Percentiles rank a stretch among this genome's conserved stretches.
These are phyloP conservation scores for Phaethon lepturus DNA, from an alignment of 2,113 vertebrate genomes.

Conservation along the genomic window DNA sequence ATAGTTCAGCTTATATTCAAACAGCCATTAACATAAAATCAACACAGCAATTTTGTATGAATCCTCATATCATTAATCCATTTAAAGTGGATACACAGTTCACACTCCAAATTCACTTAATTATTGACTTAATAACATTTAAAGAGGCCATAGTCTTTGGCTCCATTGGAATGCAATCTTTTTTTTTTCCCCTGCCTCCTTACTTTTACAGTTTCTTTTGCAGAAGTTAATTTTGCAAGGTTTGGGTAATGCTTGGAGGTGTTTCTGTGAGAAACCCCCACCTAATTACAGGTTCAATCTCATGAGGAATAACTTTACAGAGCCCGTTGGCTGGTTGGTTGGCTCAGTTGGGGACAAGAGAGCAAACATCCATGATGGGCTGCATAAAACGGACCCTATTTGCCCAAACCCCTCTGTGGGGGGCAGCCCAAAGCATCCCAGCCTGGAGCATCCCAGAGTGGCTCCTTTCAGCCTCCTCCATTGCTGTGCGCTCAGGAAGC, in stretches of 20 bases:
- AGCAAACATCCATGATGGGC: background rate
- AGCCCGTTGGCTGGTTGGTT: background rate
- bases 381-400: background rate
- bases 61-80: conserved; percentile 73
- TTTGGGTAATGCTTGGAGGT: background rate
- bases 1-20: conserved; percentile 75
- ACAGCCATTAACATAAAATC: conserved; percentile 76
- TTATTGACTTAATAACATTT: conserved; percentile 68
- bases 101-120: conserved; percentile 65
- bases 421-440: background rate
- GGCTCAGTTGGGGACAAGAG: background rate
- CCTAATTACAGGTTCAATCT: background rate
- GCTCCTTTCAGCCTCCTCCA: background rate
- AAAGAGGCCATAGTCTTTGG: conserved; percentile 8
- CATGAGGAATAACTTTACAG: background rate
- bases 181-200: background rate
- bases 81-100: conserved; percentile 66
- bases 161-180: background rate
- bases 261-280: background rate
- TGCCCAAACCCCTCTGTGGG: background rate
- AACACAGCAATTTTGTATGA: conserved; percentile 70
- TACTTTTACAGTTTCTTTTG: background rate
- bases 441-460: background rate
- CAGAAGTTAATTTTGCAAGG: background rate
- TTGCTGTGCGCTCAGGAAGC: background rate